Evolutionary conservation across 2,888 invertebrate species (phyloP).

Genomic region (Enchytraeus crypticus): DNA sequence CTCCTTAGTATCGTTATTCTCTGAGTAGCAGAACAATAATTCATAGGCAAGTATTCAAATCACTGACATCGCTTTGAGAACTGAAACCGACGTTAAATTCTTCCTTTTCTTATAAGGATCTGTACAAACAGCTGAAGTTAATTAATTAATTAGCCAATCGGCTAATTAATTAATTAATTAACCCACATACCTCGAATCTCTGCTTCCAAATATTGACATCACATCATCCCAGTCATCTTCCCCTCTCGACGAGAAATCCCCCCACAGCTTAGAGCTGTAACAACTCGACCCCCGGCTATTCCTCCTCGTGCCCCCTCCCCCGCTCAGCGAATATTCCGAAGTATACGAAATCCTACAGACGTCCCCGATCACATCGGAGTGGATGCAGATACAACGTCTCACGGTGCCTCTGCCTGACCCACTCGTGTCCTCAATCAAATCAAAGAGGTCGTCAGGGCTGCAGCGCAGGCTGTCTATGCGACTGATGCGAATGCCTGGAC

Average conservation of each 20-base stretch:
- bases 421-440: background rate
- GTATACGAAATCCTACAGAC: slow-evolving; percentile 4
- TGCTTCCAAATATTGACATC: slow-evolving; percentile 1
- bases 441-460: background rate
- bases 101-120: too few species aligned
- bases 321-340: slow-evolving; percentile 2
- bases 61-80: too few species aligned
- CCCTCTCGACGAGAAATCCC: background rate
- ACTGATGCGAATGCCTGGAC: slow-evolving; percentile 4
- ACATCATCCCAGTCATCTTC: slow-evolving; percentile 1
- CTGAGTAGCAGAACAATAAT: too few species aligned
- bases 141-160: too few species aligned
- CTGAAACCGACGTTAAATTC: too few species aligned
- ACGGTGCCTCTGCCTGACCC: background rate
- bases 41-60: too few species aligned
- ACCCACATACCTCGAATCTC: background rate
- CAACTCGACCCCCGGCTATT: background rate
- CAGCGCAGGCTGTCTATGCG: background rate
- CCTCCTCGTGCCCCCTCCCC: background rate
- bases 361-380: background rate
- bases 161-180: too few species aligned
- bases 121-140: too few species aligned
- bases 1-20: too few species aligned
- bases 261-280: too few species aligned
- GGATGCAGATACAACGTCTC: background rate